These are phyloP conservation scores for Platycnemis pennipes DNA, from an alignment of 2,888 invertebrate genomes.

Conservation along the genomic window DNA sequence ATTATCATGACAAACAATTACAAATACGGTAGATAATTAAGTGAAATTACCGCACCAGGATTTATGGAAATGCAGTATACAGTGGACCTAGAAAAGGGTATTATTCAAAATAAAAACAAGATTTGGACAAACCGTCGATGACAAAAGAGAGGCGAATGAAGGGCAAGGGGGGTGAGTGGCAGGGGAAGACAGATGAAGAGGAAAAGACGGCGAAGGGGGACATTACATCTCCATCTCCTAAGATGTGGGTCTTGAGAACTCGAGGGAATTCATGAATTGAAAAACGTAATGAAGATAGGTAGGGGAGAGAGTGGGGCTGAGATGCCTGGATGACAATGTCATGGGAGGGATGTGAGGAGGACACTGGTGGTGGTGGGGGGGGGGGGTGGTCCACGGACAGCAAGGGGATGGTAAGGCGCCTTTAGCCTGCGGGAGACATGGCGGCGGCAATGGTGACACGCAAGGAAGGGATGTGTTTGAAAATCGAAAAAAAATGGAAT, in stretches of 20 bases:
- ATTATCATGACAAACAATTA: no score
- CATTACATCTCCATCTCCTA: background rate
- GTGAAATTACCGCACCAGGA: no score
- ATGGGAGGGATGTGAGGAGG: background rate
- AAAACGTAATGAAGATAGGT: background rate
- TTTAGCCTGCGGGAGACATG: conserved; percentile 47
- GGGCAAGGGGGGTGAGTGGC: background rate
- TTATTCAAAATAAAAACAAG: background rate
- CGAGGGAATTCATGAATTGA: conserved; percentile 26
- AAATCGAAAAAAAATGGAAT: conserved; percentile 17
- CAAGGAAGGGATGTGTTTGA: conserved; percentile 38
- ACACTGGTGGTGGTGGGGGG: background rate
- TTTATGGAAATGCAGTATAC: no score
- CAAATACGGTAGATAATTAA: no score
- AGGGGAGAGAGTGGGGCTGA: background rate
- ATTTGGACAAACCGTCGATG: background rate
- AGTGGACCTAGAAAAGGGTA: no score
- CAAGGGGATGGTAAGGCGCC: conserved; percentile 24
- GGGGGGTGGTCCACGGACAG: background rate
- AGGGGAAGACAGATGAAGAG: background rate
- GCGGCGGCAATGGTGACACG: conserved; percentile 36
- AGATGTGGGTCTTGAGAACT: background rate
- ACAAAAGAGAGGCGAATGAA: background rate
- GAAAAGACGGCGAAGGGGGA: background rate
- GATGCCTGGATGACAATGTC: background rate